phyloP scores from a whole-genome alignment of 2,888 invertebrate genomes.

The Doris montereyensis region DNA sequence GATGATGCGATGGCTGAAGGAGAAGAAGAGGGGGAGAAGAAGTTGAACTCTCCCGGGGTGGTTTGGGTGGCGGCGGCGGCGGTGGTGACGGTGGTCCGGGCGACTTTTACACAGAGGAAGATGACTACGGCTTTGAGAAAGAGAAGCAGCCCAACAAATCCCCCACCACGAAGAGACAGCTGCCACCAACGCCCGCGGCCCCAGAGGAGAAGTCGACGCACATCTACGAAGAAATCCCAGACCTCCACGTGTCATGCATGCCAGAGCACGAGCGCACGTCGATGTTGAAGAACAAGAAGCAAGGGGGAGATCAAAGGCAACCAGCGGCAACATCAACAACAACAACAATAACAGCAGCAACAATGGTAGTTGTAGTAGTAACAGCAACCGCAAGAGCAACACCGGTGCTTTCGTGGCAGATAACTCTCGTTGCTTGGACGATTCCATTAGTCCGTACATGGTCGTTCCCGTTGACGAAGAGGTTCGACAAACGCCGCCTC shows the following conservation, averaged over 20 bases:
- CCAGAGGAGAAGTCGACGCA: constrained; percentile 47
- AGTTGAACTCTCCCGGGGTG: too few species aligned
- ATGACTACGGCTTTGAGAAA: constrained; percentile 46
- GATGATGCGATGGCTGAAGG: constrained; percentile 51
- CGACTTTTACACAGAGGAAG: constrained; percentile 43
- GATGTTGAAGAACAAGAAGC: constrained; percentile 10
- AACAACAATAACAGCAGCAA: too few species aligned
- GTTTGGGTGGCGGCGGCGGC: constrained; percentile 23
- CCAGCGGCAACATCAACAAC: background rate
- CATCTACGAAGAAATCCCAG: constrained; percentile 50
- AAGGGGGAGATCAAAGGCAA: background rate
- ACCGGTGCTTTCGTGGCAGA: too few species aligned
- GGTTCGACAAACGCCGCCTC: constrained; percentile 32
- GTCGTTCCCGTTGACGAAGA: constrained; percentile 44
- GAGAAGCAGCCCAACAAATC: constrained; percentile 34
- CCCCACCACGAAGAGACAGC: constrained; percentile 36
- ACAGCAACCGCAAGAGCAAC: too few species aligned
- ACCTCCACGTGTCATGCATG: constrained; percentile 38
- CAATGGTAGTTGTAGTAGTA: too few species aligned
- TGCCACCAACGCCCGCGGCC: constrained; percentile 40
- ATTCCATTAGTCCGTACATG: constrained; percentile 44
- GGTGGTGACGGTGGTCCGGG: constrained; percentile 42
- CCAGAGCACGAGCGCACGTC: constrained; percentile 23
- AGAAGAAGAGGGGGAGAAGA: constrained; percentile 42
- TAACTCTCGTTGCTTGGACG: too few species aligned